Conservation (phyloP, 2,888 invertebrate genomes). For the Arrhopalites spinosus region DNA sequence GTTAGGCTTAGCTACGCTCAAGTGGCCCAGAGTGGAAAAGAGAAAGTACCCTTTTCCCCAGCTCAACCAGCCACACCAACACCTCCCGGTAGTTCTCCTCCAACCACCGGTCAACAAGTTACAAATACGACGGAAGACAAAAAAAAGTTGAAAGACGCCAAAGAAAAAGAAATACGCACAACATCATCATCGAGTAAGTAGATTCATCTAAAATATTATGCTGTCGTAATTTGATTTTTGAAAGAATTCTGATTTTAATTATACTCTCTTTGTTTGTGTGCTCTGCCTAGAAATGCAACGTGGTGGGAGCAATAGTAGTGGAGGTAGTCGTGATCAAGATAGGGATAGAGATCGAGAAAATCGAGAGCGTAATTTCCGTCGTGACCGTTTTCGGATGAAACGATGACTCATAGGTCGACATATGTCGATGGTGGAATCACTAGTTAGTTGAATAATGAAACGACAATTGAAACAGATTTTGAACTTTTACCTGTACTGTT, state of each 20-base stretch:
- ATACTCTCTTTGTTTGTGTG: background rate
- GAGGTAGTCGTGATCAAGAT: slow-evolving; percentile 43
- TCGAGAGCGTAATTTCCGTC: slow-evolving; percentile 47
- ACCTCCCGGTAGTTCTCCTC: slow-evolving; percentile 14
- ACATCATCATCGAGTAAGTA: slow-evolving; percentile 50
- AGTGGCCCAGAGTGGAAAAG: slow-evolving; percentile 64
- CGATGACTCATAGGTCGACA: slow-evolving; percentile 10
- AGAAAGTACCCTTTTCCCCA: slow-evolving; percentile 40
- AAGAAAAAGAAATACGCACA: slow-evolving; percentile 41
- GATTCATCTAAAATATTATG: background rate
- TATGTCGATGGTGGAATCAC: background rate
- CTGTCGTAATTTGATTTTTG: background rate
- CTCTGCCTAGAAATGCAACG: slow-evolving; percentile 43
- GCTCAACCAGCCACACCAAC: slow-evolving; percentile 34
- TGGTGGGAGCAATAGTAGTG: slow-evolving; percentile 37
- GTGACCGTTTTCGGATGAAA: slow-evolving; percentile 30
- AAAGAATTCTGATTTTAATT: background rate
- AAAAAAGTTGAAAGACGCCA: slow-evolving; percentile 38
- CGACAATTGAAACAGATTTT: slow-evolving; percentile 3
- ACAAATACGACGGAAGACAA: slow-evolving; percentile 41
- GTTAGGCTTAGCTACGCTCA: slow-evolving; percentile 68
- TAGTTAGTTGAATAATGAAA: slow-evolving; percentile 1
- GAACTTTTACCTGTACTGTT: slow-evolving; percentile 33
- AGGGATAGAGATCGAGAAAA: slow-evolving; percentile 42
- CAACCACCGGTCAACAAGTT: slow-evolving; percentile 13